Evolutionary conservation across 2,113 vertebrate species (phyloP).

Genomic region (Eolophus roseicapilla): DNA sequence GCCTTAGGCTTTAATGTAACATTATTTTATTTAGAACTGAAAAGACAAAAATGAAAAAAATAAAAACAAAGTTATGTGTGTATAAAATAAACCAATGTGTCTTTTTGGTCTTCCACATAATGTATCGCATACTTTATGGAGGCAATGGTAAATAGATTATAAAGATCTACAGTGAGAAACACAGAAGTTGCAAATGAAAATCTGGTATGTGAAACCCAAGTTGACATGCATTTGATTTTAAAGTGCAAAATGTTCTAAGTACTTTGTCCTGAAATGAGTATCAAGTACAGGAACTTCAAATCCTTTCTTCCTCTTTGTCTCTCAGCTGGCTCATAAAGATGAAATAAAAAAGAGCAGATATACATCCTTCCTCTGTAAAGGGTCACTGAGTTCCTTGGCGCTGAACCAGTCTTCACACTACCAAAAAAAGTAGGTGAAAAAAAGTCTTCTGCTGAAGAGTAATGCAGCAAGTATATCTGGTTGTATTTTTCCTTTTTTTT

Average conservation of each 20-base stretch:
- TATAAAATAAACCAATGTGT: background rate
- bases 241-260: background rate
- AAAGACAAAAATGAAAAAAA: background rate
- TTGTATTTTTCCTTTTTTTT: background rate
- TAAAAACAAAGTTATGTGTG: background rate
- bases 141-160: background rate
- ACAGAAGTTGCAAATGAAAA: background rate
- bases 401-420: background rate
- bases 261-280: background rate
- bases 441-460: background rate
- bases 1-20: background rate
- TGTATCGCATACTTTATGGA: background rate
- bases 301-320: background rate
- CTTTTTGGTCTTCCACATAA: background rate
- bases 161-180: background rate
- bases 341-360: background rate
- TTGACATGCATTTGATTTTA: background rate
- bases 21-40: background rate
- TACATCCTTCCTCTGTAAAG: background rate
- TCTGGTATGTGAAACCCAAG: background rate
- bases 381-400: background rate
- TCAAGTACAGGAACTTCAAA: background rate
- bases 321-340: background rate
- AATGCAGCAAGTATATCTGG: background rate
- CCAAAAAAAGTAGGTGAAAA: background rate